These are phyloP conservation scores for Eremophila alpestris DNA, from an alignment of 2,797 vertebrate genomes.

Conservation along the genomic window DNA sequence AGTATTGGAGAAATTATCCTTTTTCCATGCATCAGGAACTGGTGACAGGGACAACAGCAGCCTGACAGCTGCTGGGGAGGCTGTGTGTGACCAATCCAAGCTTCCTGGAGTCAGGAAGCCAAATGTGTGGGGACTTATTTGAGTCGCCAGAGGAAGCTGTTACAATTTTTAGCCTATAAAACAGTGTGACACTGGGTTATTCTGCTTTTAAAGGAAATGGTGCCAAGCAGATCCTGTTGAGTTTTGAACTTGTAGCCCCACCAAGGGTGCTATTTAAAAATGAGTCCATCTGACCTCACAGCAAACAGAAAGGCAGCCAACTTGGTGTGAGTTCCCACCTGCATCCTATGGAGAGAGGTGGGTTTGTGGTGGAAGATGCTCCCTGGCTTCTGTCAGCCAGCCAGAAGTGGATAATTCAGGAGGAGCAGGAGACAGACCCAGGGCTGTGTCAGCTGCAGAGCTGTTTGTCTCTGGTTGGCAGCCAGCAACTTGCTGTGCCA, in stretches of 20 bases:
- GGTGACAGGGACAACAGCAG: neutral
- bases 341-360: neutral
- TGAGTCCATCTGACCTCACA: neutral
- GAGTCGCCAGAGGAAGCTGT: neutral
- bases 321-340: neutral
- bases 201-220: neutral
- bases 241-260: neutral
- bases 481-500: neutral
- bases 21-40: neutral
- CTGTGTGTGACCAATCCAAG: neutral
- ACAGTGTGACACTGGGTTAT: neutral
- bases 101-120: neutral
- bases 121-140: accelerated
- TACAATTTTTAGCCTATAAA: neutral
- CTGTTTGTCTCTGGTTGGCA: neutral
- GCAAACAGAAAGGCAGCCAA: accelerated
- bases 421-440: neutral
- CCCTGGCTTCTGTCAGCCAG: neutral
- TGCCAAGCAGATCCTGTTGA: neutral
- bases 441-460: neutral
- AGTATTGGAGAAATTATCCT: neutral
- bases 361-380: neutral
- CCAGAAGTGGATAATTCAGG: neutral
- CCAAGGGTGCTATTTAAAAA: neutral
- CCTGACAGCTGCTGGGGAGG: neutral